These are phyloP conservation scores for Boloria selene DNA, from an alignment of 2,888 invertebrate species.

Conservation along the genomic window DNA sequence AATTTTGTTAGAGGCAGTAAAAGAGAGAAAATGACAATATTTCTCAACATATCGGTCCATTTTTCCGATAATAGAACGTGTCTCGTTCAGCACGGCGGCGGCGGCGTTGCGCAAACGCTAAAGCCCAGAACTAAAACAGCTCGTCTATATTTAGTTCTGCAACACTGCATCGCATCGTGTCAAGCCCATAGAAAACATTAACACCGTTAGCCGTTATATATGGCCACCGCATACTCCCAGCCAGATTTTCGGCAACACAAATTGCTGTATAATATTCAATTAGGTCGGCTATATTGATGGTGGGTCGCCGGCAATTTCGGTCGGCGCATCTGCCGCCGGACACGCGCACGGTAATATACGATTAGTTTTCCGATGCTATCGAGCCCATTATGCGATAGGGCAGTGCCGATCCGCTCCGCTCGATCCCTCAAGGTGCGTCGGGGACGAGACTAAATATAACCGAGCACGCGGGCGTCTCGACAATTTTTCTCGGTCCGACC, in stretches of 20 bases:
- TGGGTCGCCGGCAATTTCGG: conserved; percentile 70
- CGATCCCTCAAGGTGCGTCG: conserved; percentile 69
- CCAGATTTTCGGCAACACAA: conserved; percentile 81
- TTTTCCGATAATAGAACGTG: conserved; percentile 78
- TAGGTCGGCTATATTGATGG: conserved; percentile 78
- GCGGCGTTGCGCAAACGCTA: conserved; percentile 72
- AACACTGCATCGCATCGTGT: conserved; percentile 68
- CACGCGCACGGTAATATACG: conserved; percentile 69
- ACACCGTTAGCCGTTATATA: conserved; percentile 68
- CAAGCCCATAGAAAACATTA: conserved; percentile 75
- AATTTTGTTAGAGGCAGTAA: conserved; percentile 27
- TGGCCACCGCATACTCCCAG: conserved; percentile 73
- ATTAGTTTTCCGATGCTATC: conserved; percentile 69
- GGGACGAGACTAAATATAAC: conserved; percentile 62
- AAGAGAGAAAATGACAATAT: conserved; percentile 45
- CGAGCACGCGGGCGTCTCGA: conserved; percentile 51
- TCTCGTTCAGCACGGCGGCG: conserved; percentile 55
- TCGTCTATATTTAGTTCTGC: conserved; percentile 71
- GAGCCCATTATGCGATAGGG: conserved; percentile 41
- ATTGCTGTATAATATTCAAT: conserved; percentile 81
- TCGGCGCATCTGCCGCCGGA: conserved; percentile 74
- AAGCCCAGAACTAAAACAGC: conserved; percentile 70
- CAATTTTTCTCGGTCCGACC: conserved; percentile 47
- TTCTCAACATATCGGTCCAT: conserved; percentile 55
- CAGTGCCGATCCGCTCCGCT: conserved; percentile 25